Base-by-base conservation (phyloP, 2,113 vertebrate species). In the Rhipidura dahli region DNA sequence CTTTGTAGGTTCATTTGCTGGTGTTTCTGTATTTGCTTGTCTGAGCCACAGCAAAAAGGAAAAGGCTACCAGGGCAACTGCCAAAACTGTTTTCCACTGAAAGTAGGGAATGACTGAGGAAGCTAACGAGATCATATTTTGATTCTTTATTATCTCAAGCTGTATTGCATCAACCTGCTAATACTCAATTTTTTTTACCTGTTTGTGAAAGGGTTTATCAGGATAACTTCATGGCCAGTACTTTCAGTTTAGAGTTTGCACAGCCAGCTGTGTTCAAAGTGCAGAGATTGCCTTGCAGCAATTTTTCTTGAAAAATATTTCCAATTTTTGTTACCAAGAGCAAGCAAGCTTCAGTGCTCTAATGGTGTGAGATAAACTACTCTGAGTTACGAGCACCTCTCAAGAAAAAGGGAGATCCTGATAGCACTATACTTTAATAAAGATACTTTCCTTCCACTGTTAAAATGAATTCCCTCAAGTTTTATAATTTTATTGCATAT, bases 361-460 rank as follows among this genome's bases (percentile, higher is more conserved):
- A 88, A 85, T 83, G 78, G 73, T 95, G 71, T 64, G 88, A 94
- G 85, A 81, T 61, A 59, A 96, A 37, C 26, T 28, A 45, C 31
- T 71, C 35, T 91, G 92, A 97, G 69, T 91, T 96, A 95, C 47
- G 91, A 71, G 24, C 68, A 87, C 11, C 45, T 85, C 69, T 88
- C 30, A 88, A 71, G 60, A 64, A 94, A 84, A 94, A 94, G 66
- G 40, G n/a, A 82, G 53, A 87, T 83, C 51, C 53, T 72, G 69
- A 90, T 91, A 87, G 49, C 77, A 90, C 64, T 91, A 11, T 60
- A 47, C 89, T 90, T 94, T 87, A 94, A 94, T 85, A 85, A 87
- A 93, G 49, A 69, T 79, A 60, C 47, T 73, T 91, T 97, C 49
- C 30, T 93, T 84, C 31, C 15, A 40, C n/a, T 51, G 28, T 81